A percentile compares a stretch with the other conserved stretches of the same genome.
These are phyloP conservation scores for Arrhamphus sclerolepis DNA, from an alignment of 2,797 vertebrate genomes.

Conservation along the genomic window DNA sequence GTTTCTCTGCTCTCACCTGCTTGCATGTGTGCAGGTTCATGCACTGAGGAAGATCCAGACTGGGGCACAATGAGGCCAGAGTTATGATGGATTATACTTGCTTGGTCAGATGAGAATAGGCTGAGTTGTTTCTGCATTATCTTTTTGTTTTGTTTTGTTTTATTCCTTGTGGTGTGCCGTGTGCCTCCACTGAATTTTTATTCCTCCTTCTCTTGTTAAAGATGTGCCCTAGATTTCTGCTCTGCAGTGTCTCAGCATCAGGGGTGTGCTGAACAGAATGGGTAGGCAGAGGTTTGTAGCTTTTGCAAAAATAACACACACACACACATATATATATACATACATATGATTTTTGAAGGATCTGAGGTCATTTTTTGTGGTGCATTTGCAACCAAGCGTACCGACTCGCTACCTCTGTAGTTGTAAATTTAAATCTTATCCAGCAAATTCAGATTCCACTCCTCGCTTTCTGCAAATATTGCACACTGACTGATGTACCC, in stretches of 20 bases:
- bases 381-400: constrained; percentile 1
- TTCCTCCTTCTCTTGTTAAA: constrained; percentile 27
- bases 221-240: constrained; percentile 53
- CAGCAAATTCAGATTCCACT: constrained; percentile 1
- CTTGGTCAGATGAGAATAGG: constrained; percentile 53
- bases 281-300: constrained; percentile 16
- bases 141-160: constrained; percentile 10
- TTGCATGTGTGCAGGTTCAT: too few relatives aligned
- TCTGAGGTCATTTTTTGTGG: not conserved
- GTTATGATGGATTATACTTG: constrained; percentile 72
- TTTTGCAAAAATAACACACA: too few relatives aligned
- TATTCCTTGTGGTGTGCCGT: not conserved
- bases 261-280: constrained; percentile 23
- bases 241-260: constrained; percentile 32
- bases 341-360: too few relatives aligned
- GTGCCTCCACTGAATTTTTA: too few relatives aligned
- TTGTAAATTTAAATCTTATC: too few relatives aligned
- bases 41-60: constrained; percentile 42
- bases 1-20: constrained; percentile 19
- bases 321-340: too few relatives aligned
- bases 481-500: not conserved
- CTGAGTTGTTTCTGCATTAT: constrained; percentile 35
- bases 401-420: too few relatives aligned
- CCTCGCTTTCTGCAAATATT: constrained; percentile 18
- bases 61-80: constrained; percentile 60